phyloP scores from a whole-genome alignment of 1,140 invertebrate species.

The Homarus americanus region DNA sequence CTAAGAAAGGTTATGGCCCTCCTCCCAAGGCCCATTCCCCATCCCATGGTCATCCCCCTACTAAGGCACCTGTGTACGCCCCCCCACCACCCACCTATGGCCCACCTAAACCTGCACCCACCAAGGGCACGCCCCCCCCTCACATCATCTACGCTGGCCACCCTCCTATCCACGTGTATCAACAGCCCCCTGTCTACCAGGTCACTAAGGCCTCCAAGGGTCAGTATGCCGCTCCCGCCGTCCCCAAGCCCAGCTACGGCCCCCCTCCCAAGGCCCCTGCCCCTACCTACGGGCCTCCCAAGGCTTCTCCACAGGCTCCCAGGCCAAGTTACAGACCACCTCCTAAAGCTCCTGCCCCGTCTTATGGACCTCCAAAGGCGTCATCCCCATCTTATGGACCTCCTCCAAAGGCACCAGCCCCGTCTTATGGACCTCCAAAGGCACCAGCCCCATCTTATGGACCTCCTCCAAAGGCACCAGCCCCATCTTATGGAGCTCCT shows the following conservation, averaged over 20 bases:
- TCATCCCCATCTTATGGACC: slow-evolving; percentile 65
- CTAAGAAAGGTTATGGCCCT: slow-evolving; percentile 40
- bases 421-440: slow-evolving; percentile 56
- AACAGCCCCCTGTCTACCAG: slow-evolving; percentile 76
- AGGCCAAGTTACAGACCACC: slow-evolving; percentile 60
- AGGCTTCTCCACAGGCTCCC: slow-evolving; percentile 57
- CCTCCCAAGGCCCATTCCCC: slow-evolving; percentile 46
- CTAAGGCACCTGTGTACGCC: slow-evolving; percentile 57
- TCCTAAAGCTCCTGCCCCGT: slow-evolving; percentile 62
- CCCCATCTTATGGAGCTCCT: slow-evolving; percentile 65
- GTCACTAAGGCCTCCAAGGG: slow-evolving; percentile 72
- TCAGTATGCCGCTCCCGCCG: slow-evolving; percentile 47
- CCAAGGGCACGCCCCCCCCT: slow-evolving; percentile 74
- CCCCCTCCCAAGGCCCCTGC: slow-evolving; percentile 54
- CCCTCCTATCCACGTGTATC: slow-evolving; percentile 78
- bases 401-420: slow-evolving; percentile 52
- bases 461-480: slow-evolving; percentile 49
- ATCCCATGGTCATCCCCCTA: slow-evolving; percentile 51
- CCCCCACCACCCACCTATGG: slow-evolving; percentile 68
- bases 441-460: slow-evolving; percentile 60
- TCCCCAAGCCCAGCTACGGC: slow-evolving; percentile 55
- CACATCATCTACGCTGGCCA: slow-evolving; percentile 79
- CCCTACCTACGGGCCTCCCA: not conserved
- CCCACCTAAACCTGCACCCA: slow-evolving; percentile 64
- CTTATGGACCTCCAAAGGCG: slow-evolving; percentile 52